Evolutionary conservation across 92 coral and sea anemone genomes (phyloP), one percentile per base, ranked within the genome.

Genomic region (Zoanthus sociatus): DNA sequence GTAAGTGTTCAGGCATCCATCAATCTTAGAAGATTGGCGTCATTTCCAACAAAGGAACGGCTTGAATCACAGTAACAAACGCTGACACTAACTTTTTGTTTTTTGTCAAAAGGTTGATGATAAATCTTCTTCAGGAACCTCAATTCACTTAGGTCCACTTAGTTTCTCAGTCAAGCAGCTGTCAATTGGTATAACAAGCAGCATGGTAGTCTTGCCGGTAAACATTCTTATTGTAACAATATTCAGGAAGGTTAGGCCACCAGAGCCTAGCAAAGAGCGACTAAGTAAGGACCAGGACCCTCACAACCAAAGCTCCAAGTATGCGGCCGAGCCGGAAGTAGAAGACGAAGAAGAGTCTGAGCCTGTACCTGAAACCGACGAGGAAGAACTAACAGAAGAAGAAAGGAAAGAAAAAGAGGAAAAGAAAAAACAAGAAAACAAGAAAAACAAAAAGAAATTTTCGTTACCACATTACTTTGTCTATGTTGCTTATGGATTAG

Each of bases 161-260:
- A 96, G 97, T 50, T 95, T 96, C 79, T 96, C 99, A 1, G 73
- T 96, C 60, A 95, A 93, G 44, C 99, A 96, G 84, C 88, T 96
- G 31, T 96, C 99, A 18, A 95, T 96, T 58, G 99, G 95, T 15
- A 84, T 96, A 69, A 93, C 94, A 7, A 96, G 99, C 91, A 96
- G 99, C 70, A 72, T 96, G 87, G 99, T 96, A 6, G 99, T 96
- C 4, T 86, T 96, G 37, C 99, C 99, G 3, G 95, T 90, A 51
- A 96, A 96, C 84, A 69, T 95, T 76, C 71, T 95, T 15, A 91
- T 96, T 53, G 99, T 96, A 4, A 95, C 92, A 64, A 92, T 96
- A 79, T 96, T 96, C 89, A 94, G 99, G 6, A 96, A 93, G 83
- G 91, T 94, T 48, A 91, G 95, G 54, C 98, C 99, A 6, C 84